Evolutionary conservation across 2,888 invertebrate genomes (phyloP).

Genomic region (Lordiphosa andalusiaca): DNA sequence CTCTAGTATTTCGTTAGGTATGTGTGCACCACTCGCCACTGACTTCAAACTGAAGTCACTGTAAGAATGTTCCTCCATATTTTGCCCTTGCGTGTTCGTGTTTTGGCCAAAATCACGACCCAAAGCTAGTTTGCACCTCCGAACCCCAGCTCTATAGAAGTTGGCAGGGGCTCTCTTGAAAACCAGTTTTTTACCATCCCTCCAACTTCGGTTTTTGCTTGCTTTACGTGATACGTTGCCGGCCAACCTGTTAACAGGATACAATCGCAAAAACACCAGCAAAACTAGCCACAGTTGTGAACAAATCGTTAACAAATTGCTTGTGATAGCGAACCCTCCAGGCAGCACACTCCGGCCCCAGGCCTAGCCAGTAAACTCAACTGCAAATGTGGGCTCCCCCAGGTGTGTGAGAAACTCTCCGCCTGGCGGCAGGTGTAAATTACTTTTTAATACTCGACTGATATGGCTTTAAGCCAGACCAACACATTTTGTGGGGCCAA

Average conservation of each 20-base stretch:
- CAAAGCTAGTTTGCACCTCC: too few relatives aligned
- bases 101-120: too few relatives aligned
- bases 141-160: too few relatives aligned
- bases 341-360: slow-evolving; percentile 20
- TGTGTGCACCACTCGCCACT: too few relatives aligned
- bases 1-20: too few relatives aligned
- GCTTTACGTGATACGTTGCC: neutral
- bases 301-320: slow-evolving; percentile 72
- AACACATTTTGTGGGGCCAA: slow-evolving; percentile 18
- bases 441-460: slow-evolving; percentile 63
- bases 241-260: slow-evolving; percentile 1
- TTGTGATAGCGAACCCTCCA: slow-evolving; percentile 47
- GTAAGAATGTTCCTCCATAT: too few relatives aligned
- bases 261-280: slow-evolving; percentile 5
- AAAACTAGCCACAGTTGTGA: slow-evolving; percentile 32
- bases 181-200: too few relatives aligned
- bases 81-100: too few relatives aligned
- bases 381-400: slow-evolving; percentile 16
- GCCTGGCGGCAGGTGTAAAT: slow-evolving; percentile 64
- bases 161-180: too few relatives aligned
- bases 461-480: slow-evolving; percentile 37
- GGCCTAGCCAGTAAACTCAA: slow-evolving; percentile 12
- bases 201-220: too few relatives aligned
- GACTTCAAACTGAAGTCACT: too few relatives aligned
- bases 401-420: slow-evolving; percentile 51